Evolutionary conservation across 2,797 vertebrate species (phyloP), one percentile per base, ranked within the genome.

Genomic region (Hydrophis major): DNA sequence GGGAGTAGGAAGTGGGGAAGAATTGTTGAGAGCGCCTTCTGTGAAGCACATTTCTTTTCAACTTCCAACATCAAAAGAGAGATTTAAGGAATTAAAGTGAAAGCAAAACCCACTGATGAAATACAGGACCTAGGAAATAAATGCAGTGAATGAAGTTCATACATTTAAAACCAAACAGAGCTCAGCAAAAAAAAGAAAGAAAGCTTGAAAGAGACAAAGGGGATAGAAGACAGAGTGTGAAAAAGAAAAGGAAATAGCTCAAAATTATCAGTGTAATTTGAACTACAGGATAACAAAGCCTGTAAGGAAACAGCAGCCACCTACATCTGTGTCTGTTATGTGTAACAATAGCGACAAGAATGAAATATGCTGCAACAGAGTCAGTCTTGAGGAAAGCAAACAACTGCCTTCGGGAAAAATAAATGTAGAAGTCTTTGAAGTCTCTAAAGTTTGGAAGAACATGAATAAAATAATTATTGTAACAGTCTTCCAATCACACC

Each of bases 241-340:
- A 89, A 60, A 89, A 89, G 32, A 89, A 91, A 66, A 94, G 86
- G 53, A 92, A 94, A 86, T 86, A 91, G 27, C 91, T 63, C 61
- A 63, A 90, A 90, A 91, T 78, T 88, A 83, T 91, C 69, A 56
- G 13, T 50, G 32, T 83, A 74, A 86, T 89, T 6, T 28, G 66
- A 83, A 86, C 91, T 92, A 90, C 50, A 88, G 57, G 50, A 92
- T 50, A 90, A 90, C 66, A 86, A 91, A 60, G 50, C 2, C 27
- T 42, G 63, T 25, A 89, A 55, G 12, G 66, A 60, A 92, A 74
- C 53, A 86, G 66, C 47, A 89, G 12, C 22, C 53, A 89, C 59
- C 89, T 89, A 89, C 89, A 92, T 92, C 91, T 94, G 93, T 63
- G 7, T 92, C 74, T 90, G 66, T 88, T 92, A 94, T 88, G 56